phyloP scores from a whole-genome alignment of 2,888 invertebrate genomes.

The Drosophila neoperkinsi region DNA sequence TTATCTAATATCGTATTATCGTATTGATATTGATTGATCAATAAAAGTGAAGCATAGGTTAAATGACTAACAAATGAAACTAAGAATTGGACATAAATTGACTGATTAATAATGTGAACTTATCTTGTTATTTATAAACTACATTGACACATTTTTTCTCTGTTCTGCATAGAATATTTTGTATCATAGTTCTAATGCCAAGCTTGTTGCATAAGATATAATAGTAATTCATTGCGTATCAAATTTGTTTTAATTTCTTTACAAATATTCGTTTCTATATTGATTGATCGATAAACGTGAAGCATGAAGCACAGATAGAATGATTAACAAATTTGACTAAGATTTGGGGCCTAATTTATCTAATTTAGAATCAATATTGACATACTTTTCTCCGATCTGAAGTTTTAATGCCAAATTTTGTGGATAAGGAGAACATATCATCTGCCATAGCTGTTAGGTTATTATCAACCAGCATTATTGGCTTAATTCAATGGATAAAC shows the following conservation, averaged over 20 bases:
- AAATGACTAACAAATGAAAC: background rate
- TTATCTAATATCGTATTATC: background rate
- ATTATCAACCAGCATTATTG: constrained; percentile 57
- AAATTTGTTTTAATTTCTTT: background rate
- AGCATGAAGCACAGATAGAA: background rate
- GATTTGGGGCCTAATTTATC: too few species aligned
- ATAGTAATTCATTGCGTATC: background rate
- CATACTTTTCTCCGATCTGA: background rate
- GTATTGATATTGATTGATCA: background rate
- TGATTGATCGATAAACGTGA: background rate
- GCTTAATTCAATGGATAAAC: constrained; percentile 22
- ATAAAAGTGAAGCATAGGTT: background rate
- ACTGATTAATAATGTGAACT: background rate
- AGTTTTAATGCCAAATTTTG: constrained; percentile 16
- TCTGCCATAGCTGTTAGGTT: background rate
- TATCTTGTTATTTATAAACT: background rate
- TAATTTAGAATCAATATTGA: background rate
- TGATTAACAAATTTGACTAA: background rate
- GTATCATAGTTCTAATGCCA: too few species aligned
- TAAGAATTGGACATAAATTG: background rate
- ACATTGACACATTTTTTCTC: background rate
- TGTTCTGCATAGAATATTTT: background rate
- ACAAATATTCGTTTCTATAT: background rate
- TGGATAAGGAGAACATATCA: constrained; percentile 7
- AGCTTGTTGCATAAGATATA: background rate